Base-by-base conservation (phyloP, 2,888 invertebrate species). In the Synergus umbraculus region DNA sequence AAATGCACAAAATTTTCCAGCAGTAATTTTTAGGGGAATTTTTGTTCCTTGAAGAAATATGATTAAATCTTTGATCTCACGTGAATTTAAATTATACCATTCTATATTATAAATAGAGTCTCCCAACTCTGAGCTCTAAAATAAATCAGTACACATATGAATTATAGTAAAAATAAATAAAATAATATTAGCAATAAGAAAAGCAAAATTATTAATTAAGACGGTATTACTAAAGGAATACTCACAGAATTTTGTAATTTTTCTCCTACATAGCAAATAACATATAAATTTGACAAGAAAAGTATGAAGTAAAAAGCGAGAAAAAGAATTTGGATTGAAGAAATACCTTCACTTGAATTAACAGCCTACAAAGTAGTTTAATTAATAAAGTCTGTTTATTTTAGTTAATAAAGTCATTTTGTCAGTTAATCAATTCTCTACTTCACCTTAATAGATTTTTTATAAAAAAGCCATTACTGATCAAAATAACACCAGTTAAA, bases 1-100 rank as follows among this genome's bases (percentile, higher is more conserved):
- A 64, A 90, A 87, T 0, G 66, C 80, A 37, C 83, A 76, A 76
- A 90, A 89, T 84, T 89, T 90, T 12, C 88, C 89, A 4, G 88
- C 90, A 0, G 87, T 88, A 13, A 90, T 79, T 49, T 84, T 76
- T n/a, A 89, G 81, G 5, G 89, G 89, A 18, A 77, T 81, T n/a
- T 80, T 78, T 2, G 85, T 82, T 76, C 86, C 84, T 12, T 77
- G 9, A 66, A 87, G 83, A 12, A 88, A 78, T 9, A 87, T 81
- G 8, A 88, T 60, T 4, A 89, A 79, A 12, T 78, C 76, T 76
- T 44, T 86, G 1, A 86, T 81, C 15, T 87, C 79, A 12, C 18
- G 15, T 0, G 83, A 66, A 9, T 83, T 12, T 0, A 86, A 82
- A 22, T 86, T 83, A 76, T 84, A 89, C 89, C 90, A 90, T 0